Percentiles rank a stretch among this genome's conserved stretches.
Conservation (phyloP, 2,888 invertebrate species). For the Pardosa pseudoannulata region DNA sequence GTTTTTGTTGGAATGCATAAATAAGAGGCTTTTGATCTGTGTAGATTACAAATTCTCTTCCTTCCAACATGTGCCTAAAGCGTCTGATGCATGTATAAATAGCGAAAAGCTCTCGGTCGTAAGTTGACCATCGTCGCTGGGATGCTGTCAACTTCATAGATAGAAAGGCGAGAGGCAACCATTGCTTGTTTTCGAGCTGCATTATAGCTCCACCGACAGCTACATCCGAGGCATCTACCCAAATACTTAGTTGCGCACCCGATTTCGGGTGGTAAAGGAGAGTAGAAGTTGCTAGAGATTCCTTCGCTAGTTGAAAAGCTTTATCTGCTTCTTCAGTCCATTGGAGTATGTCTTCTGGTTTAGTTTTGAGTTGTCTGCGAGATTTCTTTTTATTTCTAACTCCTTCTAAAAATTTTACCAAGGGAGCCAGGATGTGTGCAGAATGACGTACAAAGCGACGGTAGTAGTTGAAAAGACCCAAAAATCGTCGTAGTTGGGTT, state of each 20-base stretch:
- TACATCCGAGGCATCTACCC: slow-evolving; percentile 77
- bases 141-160: no score
- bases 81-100: no score
- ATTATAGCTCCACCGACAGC: slow-evolving; percentile 75
- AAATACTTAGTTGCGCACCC: slow-evolving; percentile 18
- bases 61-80: no score
- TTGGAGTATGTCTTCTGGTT: background rate
- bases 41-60: no score
- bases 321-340: no score
- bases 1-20: slow-evolving; percentile 30
- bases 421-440: slow-evolving; percentile 22
- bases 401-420: slow-evolving; percentile 36
- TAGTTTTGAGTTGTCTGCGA: background rate
- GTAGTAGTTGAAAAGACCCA: no score
- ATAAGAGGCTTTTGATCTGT: slow-evolving; percentile 74
- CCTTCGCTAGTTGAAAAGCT: no score
- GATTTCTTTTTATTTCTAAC: slow-evolving; percentile 26
- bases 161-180: slow-evolving; percentile 26
- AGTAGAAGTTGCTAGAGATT: slow-evolving; percentile 28
- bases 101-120: no score
- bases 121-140: slow-evolving; percentile 40
- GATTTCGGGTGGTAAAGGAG: slow-evolving; percentile 39
- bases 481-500: no score
- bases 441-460: slow-evolving; percentile 33
- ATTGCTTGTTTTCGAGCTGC: slow-evolving; percentile 55